Conservation (phyloP, 2,113 vertebrate genomes). For the Ifrita kowaldi region DNA sequence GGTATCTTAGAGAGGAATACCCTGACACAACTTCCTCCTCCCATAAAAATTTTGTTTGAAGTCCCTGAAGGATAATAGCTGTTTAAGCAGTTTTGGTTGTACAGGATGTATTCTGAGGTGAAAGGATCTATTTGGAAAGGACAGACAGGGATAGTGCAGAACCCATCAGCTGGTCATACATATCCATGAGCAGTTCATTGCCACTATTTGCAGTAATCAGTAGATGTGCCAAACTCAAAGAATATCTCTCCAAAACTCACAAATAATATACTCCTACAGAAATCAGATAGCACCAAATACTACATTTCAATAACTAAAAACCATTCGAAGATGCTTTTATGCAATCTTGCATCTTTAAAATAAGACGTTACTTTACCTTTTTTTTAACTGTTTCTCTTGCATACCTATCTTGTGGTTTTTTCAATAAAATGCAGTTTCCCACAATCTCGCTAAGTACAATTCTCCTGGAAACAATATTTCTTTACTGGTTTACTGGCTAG, state of each 20-base stretch:
- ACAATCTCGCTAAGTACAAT: neutral
- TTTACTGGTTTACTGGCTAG: neutral
- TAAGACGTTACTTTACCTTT: neutral
- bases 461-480: neutral
- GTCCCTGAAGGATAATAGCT: neutral
- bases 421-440: neutral
- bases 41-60: neutral
- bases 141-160: neutral
- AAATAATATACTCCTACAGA: neutral
- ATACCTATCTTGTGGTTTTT: neutral
- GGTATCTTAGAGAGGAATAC: neutral
- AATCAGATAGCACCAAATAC: neutral
- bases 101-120: neutral
- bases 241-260: neutral
- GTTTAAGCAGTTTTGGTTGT: neutral
- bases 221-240: neutral
- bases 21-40: neutral
- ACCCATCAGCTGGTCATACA: neutral
- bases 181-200: neutral
- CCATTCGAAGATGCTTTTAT: rapidly evolving
- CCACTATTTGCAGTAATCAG: neutral
- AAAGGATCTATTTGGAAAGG: neutral
- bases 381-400: neutral
- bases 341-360: neutral
- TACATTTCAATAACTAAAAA: neutral